These are phyloP conservation scores for Neria commutata DNA, from an alignment of 2,888 invertebrate genomes.

Conservation along the genomic window DNA sequence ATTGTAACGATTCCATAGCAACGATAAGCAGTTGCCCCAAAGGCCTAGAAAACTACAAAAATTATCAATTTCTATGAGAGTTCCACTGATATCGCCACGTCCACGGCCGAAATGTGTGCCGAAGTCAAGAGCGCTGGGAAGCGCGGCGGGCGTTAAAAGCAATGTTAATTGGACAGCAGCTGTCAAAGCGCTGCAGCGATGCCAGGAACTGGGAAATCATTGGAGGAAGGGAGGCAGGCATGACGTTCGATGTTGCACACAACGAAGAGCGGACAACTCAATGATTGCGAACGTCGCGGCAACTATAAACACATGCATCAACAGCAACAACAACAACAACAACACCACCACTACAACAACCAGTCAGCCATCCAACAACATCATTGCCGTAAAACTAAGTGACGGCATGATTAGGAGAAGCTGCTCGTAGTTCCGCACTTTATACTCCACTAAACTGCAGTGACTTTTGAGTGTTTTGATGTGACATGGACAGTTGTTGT, in stretches of 20 bases:
- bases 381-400: no score
- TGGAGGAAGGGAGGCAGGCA: background rate
- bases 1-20: no score
- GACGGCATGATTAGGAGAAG: background rate
- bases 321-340: background rate
- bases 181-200: constrained; percentile 25
- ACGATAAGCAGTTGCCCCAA: no score
- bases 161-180: constrained; percentile 46
- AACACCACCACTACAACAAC: background rate
- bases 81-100: no score
- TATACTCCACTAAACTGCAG: background rate
- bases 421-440: constrained; percentile 4
- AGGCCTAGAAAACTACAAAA: no score
- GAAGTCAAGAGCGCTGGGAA: background rate
- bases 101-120: no score
- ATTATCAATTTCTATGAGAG: no score
- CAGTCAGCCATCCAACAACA: no score
- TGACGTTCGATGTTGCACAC: no score
- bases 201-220: constrained; percentile 19
- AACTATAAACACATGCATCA: background rate
- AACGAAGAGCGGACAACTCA: no score
- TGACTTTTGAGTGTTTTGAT: background rate
- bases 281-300: background rate
- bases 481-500: no score
- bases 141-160: constrained; percentile 38